These are phyloP conservation scores for Ophioninae sp. DNA, from an alignment of 2,888 invertebrate genomes.

Conservation along the genomic window DNA sequence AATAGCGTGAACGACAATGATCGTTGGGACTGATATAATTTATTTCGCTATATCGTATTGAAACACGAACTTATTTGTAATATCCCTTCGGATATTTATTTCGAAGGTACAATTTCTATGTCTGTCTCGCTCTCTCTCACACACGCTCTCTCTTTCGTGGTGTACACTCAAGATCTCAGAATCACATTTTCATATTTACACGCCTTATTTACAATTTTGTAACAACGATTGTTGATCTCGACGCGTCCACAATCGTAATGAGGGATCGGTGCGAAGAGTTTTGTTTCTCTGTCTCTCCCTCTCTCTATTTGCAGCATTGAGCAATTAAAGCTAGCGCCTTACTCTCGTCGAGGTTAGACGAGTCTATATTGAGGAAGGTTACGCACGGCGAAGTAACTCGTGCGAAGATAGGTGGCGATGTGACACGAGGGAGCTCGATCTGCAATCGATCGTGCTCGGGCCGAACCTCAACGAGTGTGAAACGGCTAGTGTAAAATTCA, in stretches of 20 bases:
- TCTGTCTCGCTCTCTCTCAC: conserved; percentile 60
- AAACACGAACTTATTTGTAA: conserved; percentile 78
- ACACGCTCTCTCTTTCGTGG: conserved; percentile 61
- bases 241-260: background rate
- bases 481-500: background rate
- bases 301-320: conserved; percentile 6
- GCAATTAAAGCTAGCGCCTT: background rate
- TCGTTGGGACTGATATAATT: conserved; percentile 75
- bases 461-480: no score
- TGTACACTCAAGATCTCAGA: conserved; percentile 71
- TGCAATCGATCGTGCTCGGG: no score
- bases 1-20: conserved; percentile 18
- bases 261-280: conserved; percentile 32
- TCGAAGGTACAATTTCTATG: conserved; percentile 71
- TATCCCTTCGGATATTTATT: conserved; percentile 70
- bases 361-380: no score
- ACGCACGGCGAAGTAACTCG: no score
- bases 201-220: conserved; percentile 68
- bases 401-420: no score
- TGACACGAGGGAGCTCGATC: no score
- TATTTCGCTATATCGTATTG: conserved; percentile 78
- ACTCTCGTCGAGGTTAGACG: no score
- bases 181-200: conserved; percentile 79
- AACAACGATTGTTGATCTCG: conserved; percentile 17
- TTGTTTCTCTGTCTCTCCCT: conserved; percentile 10